A percentile compares a stretch with the other conserved stretches of the same genome.
phyloP scores from a whole-genome alignment of 2,113 vertebrate genomes.

The Eidolon helvum region DNA sequence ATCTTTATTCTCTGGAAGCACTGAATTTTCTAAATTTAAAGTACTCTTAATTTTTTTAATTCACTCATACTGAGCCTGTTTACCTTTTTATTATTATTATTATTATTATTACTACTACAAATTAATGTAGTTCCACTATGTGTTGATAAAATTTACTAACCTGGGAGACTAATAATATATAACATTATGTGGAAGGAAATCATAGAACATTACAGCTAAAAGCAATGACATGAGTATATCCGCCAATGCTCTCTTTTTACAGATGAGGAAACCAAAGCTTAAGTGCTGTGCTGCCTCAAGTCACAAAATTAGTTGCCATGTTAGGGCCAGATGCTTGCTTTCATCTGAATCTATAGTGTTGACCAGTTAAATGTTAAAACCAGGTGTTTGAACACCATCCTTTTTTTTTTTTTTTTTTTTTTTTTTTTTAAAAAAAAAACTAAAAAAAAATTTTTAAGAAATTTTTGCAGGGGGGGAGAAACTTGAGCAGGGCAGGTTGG shows the following conservation, averaged over 20 bases:
- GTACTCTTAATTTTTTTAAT: background rate
- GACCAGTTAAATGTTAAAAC: background rate
- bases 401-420: background rate
- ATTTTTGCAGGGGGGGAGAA: no score
- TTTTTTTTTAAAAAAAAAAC: no score
- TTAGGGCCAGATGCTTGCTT: background rate
- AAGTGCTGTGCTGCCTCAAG: background rate
- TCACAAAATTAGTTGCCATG: background rate
- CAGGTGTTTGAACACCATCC: background rate
- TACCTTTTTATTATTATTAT: background rate
- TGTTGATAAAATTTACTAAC: background rate
- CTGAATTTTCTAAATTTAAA: background rate
- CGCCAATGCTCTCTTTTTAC: background rate
- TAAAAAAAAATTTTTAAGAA: background rate
- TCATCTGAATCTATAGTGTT: background rate
- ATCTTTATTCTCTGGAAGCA: background rate
- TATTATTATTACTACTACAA: background rate
- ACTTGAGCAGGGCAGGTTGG: background rate
- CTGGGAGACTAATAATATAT: background rate
- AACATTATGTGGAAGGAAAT: background rate
- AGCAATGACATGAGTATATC: background rate
- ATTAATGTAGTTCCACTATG: background rate
- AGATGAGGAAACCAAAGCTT: background rate
- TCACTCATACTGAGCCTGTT: background rate
- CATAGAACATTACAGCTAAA: background rate